phyloP scores from a whole-genome alignment of 2,888 invertebrate species.

The Galerucella nymphaeae region DNA sequence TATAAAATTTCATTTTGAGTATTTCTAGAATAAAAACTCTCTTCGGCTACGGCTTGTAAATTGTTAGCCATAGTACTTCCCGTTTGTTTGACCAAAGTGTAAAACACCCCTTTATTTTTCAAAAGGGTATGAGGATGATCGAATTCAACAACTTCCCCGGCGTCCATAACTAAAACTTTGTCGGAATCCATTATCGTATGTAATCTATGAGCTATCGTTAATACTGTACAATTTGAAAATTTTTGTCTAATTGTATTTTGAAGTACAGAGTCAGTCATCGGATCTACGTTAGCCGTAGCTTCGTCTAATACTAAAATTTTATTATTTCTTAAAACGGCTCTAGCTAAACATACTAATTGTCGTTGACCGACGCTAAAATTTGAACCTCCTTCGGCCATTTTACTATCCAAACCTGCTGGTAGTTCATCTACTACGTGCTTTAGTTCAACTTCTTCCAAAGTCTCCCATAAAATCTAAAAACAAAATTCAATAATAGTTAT shows the following conservation, averaged over 20 bases:
- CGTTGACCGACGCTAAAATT: conserved; percentile 67
- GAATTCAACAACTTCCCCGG: conserved; percentile 80
- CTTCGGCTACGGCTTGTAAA: conserved; percentile 49
- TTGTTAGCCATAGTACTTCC: conserved; percentile 64
- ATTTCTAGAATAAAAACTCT: conserved; percentile 29
- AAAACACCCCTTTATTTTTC: conserved; percentile 58
- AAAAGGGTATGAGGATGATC: conserved; percentile 77
- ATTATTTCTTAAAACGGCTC: conserved; percentile 68
- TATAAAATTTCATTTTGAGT: background rate
- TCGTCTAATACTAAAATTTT: conserved; percentile 68
- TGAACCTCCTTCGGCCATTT: conserved; percentile 78
- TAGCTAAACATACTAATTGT: conserved; percentile 76
- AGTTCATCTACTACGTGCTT: conserved; percentile 69
- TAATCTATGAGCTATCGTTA: conserved; percentile 86
- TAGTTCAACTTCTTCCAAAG: conserved; percentile 83
- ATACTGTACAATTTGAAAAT: conserved; percentile 80
- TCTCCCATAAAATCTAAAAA: conserved; percentile 80
- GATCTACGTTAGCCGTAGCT: conserved; percentile 86
- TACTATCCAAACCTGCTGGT: conserved; percentile 71
- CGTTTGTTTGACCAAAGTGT: conserved; percentile 74
- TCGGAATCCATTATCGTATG: conserved; percentile 90
- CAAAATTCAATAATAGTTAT: background rate
- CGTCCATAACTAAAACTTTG: conserved; percentile 83
- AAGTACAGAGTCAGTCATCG: conserved; percentile 80
- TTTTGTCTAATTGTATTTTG: conserved; percentile 80